These are phyloP conservation scores for Ploceus nigricollis DNA, from an alignment of 2,113 vertebrate genomes.

Conservation along the genomic window DNA sequence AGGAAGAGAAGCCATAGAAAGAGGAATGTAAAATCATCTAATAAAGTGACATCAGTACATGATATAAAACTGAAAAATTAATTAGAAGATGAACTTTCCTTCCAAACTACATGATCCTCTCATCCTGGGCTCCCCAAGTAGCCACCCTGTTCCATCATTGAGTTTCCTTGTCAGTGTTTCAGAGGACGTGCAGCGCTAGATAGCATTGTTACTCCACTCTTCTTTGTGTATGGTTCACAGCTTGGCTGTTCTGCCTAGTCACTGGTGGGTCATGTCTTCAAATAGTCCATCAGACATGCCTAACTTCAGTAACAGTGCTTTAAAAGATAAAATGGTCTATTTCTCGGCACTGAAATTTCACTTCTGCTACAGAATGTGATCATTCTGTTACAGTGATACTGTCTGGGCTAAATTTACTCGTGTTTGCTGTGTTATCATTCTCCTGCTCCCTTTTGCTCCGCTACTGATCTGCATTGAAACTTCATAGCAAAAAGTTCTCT, in stretches of 20 bases:
- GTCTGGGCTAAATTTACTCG: background rate
- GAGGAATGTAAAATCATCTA: background rate
- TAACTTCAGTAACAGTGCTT: background rate
- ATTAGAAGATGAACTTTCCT: background rate
- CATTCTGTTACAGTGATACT: background rate
- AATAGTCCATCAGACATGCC: background rate
- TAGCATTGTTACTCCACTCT: background rate
- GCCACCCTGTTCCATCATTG: background rate
- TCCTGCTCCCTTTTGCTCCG: background rate
- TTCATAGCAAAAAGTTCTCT: background rate
- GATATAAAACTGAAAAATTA: background rate
- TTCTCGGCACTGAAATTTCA: background rate
- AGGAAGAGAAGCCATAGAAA: background rate
- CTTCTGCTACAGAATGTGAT: background rate
- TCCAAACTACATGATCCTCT: background rate
- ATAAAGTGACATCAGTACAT: background rate
- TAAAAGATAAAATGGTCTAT: background rate
- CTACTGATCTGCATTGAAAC: background rate
- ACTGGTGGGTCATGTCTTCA: background rate
- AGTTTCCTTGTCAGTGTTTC: background rate
- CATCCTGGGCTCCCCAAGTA: background rate
- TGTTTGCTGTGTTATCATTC: background rate
- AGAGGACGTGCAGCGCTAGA: background rate
- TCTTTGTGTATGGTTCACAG: background rate
- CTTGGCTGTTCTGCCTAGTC: background rate